Evolutionary conservation across 2,797 vertebrate genomes (phyloP), one percentile per base, ranked within the genome.

Genomic region (Carcharodon carcharias): DNA sequence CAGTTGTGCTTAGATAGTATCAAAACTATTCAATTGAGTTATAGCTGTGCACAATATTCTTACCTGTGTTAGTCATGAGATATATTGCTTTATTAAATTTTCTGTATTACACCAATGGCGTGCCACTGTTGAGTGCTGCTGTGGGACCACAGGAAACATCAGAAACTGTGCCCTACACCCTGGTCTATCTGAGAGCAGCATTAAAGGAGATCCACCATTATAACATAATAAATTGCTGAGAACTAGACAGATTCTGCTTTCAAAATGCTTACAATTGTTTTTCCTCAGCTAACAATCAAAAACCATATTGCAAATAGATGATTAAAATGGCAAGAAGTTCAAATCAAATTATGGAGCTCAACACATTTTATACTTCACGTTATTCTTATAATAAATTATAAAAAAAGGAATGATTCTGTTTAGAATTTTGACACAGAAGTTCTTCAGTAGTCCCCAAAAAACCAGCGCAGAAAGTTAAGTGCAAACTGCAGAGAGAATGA

Each of bases 51-150:
- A 56, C 56, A 89, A 89, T 91, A 61, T 63, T 61, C 31, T 91
- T 91, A 35, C 58, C 58, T n/a, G 31, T n/a, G 31, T 61, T 91
- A 3, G 12, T 63, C 31, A 61, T 88, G 85, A 88, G 85, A 88
- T 88, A 58, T 61, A 91, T 58, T 91, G 56, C 56, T 93, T 93
- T 61, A 93, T 61, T 65, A 93, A 67, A 40, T 93, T 85, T 45
- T 93, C 61, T 45, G n/a, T 40, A 23, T 65, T 93, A 40, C 40
- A 93, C 21, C 61, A 67, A 93, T 93, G n/a, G n/a, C 58, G 65
- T 65, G 61, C n/a, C 16, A 26, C 35, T 93, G 61, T 40, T n/a
- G 91, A 93, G 6, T 93, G 7, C 61, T 65, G 91, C 50, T 40
- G 61, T 16, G 18, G 93, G 91, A 65, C 35, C 7, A 65, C n/a